These are phyloP conservation scores for Glandiceps talaboti DNA, from an alignment of 53 echinoderm and acorn worm species.

Conservation along the genomic window DNA sequence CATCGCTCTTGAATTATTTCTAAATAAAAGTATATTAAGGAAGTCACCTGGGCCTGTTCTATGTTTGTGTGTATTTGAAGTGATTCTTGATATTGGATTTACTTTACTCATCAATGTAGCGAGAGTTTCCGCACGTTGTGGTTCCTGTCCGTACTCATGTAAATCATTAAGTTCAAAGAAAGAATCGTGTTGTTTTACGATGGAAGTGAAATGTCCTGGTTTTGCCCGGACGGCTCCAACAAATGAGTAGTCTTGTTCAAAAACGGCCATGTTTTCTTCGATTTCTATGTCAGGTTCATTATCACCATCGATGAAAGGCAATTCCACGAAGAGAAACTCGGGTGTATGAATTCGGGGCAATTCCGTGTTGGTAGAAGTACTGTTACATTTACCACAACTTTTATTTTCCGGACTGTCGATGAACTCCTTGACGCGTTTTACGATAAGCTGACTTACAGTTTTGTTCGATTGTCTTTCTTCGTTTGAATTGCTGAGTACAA, in stretches of 20 bases:
- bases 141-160: not conserved
- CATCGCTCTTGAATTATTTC: too few relatives aligned
- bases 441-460: not conserved
- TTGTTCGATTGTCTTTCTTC: not conserved
- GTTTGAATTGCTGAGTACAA: not conserved
- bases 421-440: not conserved
- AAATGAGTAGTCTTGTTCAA: not conserved
- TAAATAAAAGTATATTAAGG: not conserved
- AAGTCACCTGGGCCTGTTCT: not conserved
- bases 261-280: not conserved
- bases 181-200: not conserved
- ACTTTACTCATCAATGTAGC: not conserved
- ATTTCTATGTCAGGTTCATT: not conserved
- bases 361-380: not conserved
- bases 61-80: not conserved
- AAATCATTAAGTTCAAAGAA: not conserved
- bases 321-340: not conserved
- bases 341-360: not conserved
- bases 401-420: not conserved
- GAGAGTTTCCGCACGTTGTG: not conserved
- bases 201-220: not conserved
- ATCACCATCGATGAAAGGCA: not conserved
- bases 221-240: not conserved
- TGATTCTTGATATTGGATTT: not conserved
- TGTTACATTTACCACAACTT: not conserved